A percentile compares a stretch with the other conserved stretches of the same genome.
phyloP scores from a whole-genome alignment of 2,113 vertebrate species.

The Ciconia maguari region DNA sequence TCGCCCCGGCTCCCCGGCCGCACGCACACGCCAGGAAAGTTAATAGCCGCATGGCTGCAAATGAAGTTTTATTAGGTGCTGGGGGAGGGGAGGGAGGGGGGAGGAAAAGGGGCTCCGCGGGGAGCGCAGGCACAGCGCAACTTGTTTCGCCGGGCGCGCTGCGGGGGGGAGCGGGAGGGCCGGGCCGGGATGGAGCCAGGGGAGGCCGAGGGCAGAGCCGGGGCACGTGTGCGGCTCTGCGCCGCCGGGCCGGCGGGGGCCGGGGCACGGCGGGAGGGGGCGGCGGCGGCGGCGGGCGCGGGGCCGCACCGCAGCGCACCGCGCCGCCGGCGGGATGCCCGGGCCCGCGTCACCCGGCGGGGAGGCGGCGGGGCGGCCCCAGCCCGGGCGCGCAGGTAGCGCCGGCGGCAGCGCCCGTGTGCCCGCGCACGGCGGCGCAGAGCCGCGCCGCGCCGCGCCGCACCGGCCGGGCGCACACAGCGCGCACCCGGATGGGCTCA shows the following conservation, averaged over 20 bases:
- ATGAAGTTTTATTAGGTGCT: slow-evolving; percentile 10
- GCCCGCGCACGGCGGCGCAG: not conserved
- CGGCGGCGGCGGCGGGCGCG: not conserved
- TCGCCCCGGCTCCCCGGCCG: not conserved
- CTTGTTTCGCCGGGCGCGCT: not conserved
- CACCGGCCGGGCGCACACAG: not conserved
- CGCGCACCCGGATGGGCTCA: not conserved
- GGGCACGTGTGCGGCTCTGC: not conserved
- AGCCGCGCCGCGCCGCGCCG: not conserved
- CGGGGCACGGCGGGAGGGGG: not conserved
- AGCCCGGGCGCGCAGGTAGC: not conserved
- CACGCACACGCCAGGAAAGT: not conserved
- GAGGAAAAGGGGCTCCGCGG: not conserved
- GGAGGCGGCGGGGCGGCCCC: not conserved
- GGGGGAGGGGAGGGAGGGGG: not conserved
- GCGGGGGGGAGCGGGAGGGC: not conserved
- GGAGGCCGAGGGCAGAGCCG: not conserved
- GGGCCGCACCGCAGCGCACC: not conserved
- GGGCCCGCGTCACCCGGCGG: not conserved
- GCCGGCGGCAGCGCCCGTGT: not conserved
- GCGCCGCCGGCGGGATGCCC: not conserved
- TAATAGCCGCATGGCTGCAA: not conserved
- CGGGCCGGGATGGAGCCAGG: not conserved
- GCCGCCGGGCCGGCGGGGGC: not conserved
- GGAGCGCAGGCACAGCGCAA: not conserved